Evolutionary conservation across 2,888 invertebrate species (phyloP), one percentile per base, ranked within the genome.

Genomic region (Drosophila bunnanda): DNA sequence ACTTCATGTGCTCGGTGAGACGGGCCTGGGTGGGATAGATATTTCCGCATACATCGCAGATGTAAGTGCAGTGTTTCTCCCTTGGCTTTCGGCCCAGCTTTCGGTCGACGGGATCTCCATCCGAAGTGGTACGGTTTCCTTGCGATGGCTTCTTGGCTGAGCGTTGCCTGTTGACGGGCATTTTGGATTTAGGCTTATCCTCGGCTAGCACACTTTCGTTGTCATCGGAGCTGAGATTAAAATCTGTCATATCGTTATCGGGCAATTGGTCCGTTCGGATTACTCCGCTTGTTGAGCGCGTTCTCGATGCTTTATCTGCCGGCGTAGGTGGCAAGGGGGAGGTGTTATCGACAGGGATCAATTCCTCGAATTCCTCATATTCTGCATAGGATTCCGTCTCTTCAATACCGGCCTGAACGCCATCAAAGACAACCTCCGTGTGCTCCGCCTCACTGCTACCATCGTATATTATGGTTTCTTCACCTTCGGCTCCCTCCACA

Each of bases 31-130:
- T 89, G 5, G 90, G 91, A 75, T 92, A 92, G 20, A 89, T 85
- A 60, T 92, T 92, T 0, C 92, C 92, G 58, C 92, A 92, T 13
- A 92, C 90, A 70, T 92, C 92, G 62, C 92, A 92, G 15, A 92
- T 91, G 41, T 84, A 91, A 2, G 84, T 82, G 15, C 78, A 77
- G 25, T 84, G 82, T 54, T 90, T 91, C n/a, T 82, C 78, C 1
- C 71, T 73, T 2, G 88, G 82, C 36, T 79, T 87, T 20, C 88
- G 76, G 4, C 89, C 82, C 52, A 73, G 56, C 58, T 81, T 87
- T 43, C 77, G 87, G 15, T 69, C 65, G 0, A 12, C 20, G 9
- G 15, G 0, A 0, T 53, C 52, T 1, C 15, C 22, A 13, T 34
- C 55, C 1, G 38, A 2, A 8, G 44, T 9, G 12, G 13, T 7